Percentiles rank a stretch among this genome's conserved stretches.
These are phyloP conservation scores for Octodonta nipae DNA, from an alignment of 2,888 invertebrate species.

Conservation along the genomic window DNA sequence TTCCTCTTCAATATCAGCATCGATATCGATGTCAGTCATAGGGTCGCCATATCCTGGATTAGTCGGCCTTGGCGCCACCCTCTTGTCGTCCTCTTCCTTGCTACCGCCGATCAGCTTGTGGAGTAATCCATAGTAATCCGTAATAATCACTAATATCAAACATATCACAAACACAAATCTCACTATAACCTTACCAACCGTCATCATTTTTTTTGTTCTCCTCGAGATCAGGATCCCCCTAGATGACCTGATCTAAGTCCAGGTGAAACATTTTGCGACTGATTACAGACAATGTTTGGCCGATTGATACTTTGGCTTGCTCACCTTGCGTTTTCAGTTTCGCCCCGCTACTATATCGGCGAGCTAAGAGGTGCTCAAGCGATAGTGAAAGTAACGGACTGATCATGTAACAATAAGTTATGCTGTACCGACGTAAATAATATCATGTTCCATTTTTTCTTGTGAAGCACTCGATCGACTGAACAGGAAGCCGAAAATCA, in stretches of 20 bases:
- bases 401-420: slow-evolving; percentile 4
- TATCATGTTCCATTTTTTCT: no score
- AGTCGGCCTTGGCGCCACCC: slow-evolving; percentile 26
- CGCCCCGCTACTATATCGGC: slow-evolving; percentile 16
- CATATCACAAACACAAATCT: slow-evolving; percentile 42
- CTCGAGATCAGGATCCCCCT: neutral
- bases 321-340: slow-evolving; percentile 22
- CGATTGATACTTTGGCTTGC: slow-evolving; percentile 15
- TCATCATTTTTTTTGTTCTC: slow-evolving; percentile 8
- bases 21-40: slow-evolving; percentile 34
- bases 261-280: slow-evolving; percentile 14
- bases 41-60: slow-evolving; percentile 35
- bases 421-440: slow-evolving; percentile 2
- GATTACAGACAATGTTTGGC: slow-evolving; percentile 14
- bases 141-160: slow-evolving; percentile 41
- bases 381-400: slow-evolving; percentile 4
- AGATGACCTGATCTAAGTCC: slow-evolving; percentile 3
- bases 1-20: slow-evolving; percentile 38
- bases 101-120: slow-evolving; percentile 38
- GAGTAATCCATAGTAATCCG: slow-evolving; percentile 41
- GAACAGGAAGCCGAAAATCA: no score
- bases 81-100: slow-evolving; percentile 26
- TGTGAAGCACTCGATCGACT: no score
- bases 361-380: neutral
- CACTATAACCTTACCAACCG: slow-evolving; percentile 31